Conservation (phyloP, 2,888 invertebrate genomes). For the Lacanobia oleracea region DNA sequence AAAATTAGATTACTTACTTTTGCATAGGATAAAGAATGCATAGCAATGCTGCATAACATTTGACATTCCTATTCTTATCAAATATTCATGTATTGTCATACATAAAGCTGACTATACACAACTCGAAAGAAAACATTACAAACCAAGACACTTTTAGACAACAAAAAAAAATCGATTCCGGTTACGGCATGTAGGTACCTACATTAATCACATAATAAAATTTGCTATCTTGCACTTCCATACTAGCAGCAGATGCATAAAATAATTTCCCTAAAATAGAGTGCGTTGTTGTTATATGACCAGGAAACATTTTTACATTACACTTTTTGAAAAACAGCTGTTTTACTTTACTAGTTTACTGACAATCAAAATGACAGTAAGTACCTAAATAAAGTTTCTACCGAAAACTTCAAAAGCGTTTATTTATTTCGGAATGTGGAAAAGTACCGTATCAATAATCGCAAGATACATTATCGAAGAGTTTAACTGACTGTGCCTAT, state of each 20-base stretch:
- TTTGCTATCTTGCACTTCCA: too few relatives aligned
- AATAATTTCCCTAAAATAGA: too few relatives aligned
- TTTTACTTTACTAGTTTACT: too few relatives aligned
- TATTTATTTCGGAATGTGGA: conserved; percentile 2
- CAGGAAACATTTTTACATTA: too few relatives aligned
- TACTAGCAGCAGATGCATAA: too few relatives aligned
- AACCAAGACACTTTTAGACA: too few relatives aligned
- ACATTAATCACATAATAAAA: too few relatives aligned
- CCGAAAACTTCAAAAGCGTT: not conserved
- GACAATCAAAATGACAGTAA: conserved; percentile 24
- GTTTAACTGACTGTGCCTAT: conserved; percentile 6
- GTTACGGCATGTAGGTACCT: too few relatives aligned
- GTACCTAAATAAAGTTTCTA: conserved; percentile 1
- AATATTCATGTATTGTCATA: conserved; percentile 1
- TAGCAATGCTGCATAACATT: conserved; percentile 9
- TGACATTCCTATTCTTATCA: conserved; percentile 24
- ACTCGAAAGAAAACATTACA: not conserved
- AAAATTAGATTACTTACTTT: not conserved
- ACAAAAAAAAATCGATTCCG: too few relatives aligned
- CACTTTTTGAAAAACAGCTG: too few relatives aligned
- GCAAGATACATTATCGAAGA: conserved; percentile 21
- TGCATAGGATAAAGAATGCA: not conserved
- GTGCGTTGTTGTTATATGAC: too few relatives aligned
- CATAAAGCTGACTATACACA: conserved; percentile 29
- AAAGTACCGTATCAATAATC: conserved; percentile 26